Evolutionary conservation across 1,140 invertebrate species (phyloP).

Genomic region (Drosophila tsacasi): DNA sequence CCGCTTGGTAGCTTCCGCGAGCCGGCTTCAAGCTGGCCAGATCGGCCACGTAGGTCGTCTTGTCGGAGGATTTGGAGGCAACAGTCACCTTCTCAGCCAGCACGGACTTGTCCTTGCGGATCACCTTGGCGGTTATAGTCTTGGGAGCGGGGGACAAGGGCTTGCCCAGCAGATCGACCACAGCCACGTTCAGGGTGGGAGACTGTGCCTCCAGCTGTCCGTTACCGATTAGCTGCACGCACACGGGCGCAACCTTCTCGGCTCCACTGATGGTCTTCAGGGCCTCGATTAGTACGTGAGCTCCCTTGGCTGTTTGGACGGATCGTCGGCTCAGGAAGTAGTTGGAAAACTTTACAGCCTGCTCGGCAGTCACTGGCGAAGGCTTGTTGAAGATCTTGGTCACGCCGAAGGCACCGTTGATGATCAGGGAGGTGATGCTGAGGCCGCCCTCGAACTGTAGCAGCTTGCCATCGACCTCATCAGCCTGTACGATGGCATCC

Average conservation of each 20-base stretch:
- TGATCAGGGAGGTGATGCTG: constrained; percentile 86
- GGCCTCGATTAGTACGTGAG: constrained; percentile 91
- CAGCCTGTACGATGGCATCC: constrained; percentile 96
- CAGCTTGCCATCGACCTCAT: constrained; percentile 95
- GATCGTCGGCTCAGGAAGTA: constrained; percentile 96
- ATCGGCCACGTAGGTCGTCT: constrained; percentile 92
- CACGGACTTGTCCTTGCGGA: constrained; percentile 68
- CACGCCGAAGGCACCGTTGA: constrained; percentile 88
- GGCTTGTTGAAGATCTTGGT: constrained; percentile 89
- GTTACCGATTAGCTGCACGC: constrained; percentile 91
- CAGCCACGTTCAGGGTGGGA: constrained; percentile 90
- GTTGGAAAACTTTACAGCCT: constrained; percentile 95
- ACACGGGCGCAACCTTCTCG: constrained; percentile 88
- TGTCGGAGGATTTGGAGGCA: constrained; percentile 85
- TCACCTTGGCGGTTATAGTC: constrained; percentile 65
- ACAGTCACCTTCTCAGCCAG: constrained; percentile 72
- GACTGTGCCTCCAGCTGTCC: constrained; percentile 90
- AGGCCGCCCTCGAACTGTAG: constrained; percentile 97
- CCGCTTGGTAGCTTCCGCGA: constrained; percentile 93
- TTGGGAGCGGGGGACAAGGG: constrained; percentile 86
- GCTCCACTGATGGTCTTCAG: constrained; percentile 86
- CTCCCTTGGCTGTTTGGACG: constrained; percentile 94
- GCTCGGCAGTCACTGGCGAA: constrained; percentile 90
- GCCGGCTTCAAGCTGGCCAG: constrained; percentile 92
- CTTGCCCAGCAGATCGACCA: constrained; percentile 94